Evolutionary conservation across 2,113 vertebrate genomes (phyloP).

Genomic region (Rhynchomys soricoides): DNA sequence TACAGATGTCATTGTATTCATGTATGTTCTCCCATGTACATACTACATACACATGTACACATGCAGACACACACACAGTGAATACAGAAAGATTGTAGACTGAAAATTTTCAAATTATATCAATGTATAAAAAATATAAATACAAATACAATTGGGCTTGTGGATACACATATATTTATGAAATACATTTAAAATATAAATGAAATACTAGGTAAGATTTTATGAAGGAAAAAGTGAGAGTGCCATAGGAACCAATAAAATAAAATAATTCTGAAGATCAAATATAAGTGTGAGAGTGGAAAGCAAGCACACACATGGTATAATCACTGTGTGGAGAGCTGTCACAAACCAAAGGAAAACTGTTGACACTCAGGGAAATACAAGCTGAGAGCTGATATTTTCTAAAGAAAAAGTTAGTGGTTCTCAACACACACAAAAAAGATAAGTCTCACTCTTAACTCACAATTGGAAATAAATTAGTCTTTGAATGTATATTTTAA

Average conservation of each 20-base stretch:
- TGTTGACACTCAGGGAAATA: not conserved
- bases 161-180: not conserved
- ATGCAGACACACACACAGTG: not conserved
- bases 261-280: not conserved
- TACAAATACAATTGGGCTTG: not conserved
- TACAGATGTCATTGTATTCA: not conserved
- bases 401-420: not conserved
- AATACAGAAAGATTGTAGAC: not conserved
- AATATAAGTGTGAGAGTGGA: not conserved
- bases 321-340: not conserved
- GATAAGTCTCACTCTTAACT: constrained; percentile 11
- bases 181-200: constrained; percentile 50
- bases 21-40: not conserved
- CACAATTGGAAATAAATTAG: constrained; percentile 9
- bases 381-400: not conserved
- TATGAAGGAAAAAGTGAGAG: not conserved
- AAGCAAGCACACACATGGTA: not conserved
- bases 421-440: not conserved
- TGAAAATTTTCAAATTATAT: not conserved
- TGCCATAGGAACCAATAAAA: not conserved
- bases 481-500: not conserved
- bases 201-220: constrained; percentile 31
- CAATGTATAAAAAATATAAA: not conserved
- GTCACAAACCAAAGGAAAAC: not conserved
- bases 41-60: too few relatives aligned